Evolutionary conservation across 1,140 invertebrate species (phyloP).

Genomic region (Solenopsis invicta): DNA sequence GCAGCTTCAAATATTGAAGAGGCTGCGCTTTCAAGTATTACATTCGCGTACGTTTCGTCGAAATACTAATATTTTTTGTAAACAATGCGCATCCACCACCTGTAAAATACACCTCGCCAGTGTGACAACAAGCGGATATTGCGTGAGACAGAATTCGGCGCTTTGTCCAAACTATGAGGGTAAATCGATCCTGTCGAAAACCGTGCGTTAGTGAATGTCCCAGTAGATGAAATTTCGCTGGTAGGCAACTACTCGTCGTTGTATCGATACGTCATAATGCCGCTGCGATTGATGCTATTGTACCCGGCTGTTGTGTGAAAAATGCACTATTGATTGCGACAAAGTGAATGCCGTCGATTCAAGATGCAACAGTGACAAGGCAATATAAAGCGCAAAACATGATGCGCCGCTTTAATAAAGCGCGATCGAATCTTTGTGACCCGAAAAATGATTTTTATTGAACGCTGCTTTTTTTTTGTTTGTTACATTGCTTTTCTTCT

Average conservation of each 20-base stretch:
- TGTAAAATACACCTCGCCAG: background rate
- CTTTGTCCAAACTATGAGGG: background rate
- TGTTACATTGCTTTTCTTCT: background rate
- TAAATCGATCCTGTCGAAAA: slow-evolving; percentile 32
- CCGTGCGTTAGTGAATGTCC: background rate
- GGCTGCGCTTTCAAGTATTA: background rate
- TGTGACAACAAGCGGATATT: background rate
- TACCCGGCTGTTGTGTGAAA: background rate
- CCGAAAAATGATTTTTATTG: background rate
- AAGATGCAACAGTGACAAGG: slow-evolving; percentile 2
- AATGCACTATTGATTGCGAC: slow-evolving; percentile 25
- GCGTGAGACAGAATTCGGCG: background rate
- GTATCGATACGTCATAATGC: background rate
- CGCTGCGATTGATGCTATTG: slow-evolving; percentile 30
- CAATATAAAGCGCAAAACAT: background rate
- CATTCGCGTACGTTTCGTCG: background rate
- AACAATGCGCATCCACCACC: background rate
- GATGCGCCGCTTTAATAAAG: slow-evolving; percentile 5
- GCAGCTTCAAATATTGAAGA: background rate
- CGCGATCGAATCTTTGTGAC: background rate
- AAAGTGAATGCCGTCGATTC: slow-evolving; percentile 22
- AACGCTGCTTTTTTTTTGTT: background rate
- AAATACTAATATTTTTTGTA: slow-evolving; percentile 14
- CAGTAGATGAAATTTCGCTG: slow-evolving; percentile 19
- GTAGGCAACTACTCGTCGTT: slow-evolving; percentile 7